Evolutionary conservation across 2,797 vertebrate genomes (phyloP).

Genomic region (Hafferia zeledoni): DNA sequence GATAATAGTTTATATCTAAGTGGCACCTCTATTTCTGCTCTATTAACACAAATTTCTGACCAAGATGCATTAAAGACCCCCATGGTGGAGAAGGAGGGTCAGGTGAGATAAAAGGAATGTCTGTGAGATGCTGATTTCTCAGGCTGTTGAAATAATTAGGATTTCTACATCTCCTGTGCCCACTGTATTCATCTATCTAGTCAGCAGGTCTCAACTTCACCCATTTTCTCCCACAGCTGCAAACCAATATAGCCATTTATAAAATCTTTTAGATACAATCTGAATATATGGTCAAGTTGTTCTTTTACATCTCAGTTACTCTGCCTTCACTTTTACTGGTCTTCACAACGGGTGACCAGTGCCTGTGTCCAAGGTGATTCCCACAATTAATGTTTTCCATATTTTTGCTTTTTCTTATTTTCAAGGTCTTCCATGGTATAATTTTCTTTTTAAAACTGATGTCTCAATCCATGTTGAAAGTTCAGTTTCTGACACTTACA

Average conservation of each 20-base stretch:
- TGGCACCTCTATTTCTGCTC: not conserved
- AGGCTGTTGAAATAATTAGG: not conserved
- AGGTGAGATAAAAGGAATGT: not conserved
- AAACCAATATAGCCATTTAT: not conserved
- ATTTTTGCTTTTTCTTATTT: not conserved
- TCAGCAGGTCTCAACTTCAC: not conserved
- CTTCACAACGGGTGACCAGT: not conserved
- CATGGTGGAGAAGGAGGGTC: not conserved
- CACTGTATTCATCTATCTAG: not conserved
- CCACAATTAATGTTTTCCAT: not conserved
- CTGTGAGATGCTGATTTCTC: not conserved
- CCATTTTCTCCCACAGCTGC: not conserved
- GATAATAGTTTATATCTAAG: not conserved
- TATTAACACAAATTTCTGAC: not conserved
- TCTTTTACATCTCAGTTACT: not conserved
- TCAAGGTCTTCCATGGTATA: not conserved
- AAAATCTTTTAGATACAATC: not conserved
- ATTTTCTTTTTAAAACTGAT: not conserved
- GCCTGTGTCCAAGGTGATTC: not conserved
- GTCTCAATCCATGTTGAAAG: not conserved
- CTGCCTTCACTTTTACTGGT: not conserved
- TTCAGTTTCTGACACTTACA: not conserved
- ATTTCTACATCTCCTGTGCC: not conserved
- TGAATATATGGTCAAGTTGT: not conserved
- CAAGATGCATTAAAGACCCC: not conserved